Conservation (phyloP, 2,113 vertebrate genomes). For the Aviceda subcristata region DNA sequence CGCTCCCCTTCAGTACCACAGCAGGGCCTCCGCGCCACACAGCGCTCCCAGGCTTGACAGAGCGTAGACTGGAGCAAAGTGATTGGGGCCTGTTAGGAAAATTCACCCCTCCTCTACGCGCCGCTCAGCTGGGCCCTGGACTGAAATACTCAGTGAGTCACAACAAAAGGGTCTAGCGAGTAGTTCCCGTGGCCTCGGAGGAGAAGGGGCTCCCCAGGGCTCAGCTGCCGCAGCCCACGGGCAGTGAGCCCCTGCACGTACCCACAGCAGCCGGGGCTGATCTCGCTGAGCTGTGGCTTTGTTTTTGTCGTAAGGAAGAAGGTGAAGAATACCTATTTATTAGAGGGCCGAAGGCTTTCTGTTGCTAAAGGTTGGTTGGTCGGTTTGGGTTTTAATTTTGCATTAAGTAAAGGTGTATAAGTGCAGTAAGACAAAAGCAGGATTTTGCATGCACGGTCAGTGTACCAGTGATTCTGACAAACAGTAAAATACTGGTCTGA, state of each 20-base stretch:
- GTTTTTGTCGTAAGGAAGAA: neutral
- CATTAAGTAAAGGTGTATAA: neutral
- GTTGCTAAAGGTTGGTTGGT: neutral
- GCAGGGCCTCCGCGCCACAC: neutral
- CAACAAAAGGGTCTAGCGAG: neutral
- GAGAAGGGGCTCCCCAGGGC: neutral
- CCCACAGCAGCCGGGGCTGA: too few species aligned
- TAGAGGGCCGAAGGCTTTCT: neutral
- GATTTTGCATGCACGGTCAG: neutral
- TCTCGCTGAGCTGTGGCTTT: neutral
- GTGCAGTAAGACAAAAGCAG: neutral
- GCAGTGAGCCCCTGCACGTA: neutral
- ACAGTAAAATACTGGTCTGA: neutral
- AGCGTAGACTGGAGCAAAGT: rapidly evolving
- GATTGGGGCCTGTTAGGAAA: too few species aligned
- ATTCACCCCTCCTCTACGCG: too few species aligned
- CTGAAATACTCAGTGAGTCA: neutral
- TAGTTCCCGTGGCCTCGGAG: too few species aligned
- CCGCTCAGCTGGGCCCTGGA: neutral
- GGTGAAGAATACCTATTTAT: neutral
- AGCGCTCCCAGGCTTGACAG: rapidly evolving
- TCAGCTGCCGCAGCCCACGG: too few species aligned
- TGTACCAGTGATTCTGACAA: neutral
- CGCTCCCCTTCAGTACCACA: neutral
- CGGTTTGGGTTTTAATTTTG: neutral